Conservation (phyloP, 2,888 invertebrate species). For the Torymus auratus region DNA sequence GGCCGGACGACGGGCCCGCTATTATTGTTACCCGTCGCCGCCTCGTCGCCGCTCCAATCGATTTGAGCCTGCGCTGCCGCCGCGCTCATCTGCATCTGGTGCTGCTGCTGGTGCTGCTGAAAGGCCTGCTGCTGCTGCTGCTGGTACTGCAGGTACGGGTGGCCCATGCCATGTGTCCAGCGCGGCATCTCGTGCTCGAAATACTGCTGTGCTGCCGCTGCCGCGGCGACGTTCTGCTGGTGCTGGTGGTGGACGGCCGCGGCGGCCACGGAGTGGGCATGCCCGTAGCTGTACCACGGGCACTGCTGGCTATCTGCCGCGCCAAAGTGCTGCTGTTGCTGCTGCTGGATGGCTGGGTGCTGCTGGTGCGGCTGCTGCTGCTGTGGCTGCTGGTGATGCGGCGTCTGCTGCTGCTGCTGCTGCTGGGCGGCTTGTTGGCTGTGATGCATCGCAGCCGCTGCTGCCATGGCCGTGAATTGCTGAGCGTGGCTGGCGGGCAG, state of each 20-base stretch:
- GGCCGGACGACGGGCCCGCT: slow-evolving; percentile 51
- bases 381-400: slow-evolving; percentile 76
- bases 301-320: slow-evolving; percentile 63
- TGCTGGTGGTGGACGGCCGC: slow-evolving; percentile 55
- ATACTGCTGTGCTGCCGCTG: slow-evolving; percentile 52
- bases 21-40: slow-evolving; percentile 61
- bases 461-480: too few relatives aligned
- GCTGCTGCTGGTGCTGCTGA: slow-evolving; percentile 62
- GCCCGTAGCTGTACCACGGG: slow-evolving; percentile 63
- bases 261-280: slow-evolving; percentile 50
- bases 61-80: slow-evolving; percentile 43
- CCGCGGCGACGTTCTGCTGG: not conserved
- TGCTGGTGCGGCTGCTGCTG: slow-evolving; percentile 59
- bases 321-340: slow-evolving; percentile 16
- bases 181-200: slow-evolving; percentile 51
- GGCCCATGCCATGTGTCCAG: slow-evolving; percentile 58
- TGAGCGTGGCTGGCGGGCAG: too few relatives aligned
- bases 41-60: slow-evolving; percentile 62
- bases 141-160: slow-evolving; percentile 52
- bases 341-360: slow-evolving; percentile 65
- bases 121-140: slow-evolving; percentile 56
- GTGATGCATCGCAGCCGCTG: too few relatives aligned
- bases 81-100: slow-evolving; percentile 27
- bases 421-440: too few relatives aligned
- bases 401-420: too few relatives aligned